Conservation (phyloP, 2,113 vertebrate genomes). For the Chauna torquata region DNA sequence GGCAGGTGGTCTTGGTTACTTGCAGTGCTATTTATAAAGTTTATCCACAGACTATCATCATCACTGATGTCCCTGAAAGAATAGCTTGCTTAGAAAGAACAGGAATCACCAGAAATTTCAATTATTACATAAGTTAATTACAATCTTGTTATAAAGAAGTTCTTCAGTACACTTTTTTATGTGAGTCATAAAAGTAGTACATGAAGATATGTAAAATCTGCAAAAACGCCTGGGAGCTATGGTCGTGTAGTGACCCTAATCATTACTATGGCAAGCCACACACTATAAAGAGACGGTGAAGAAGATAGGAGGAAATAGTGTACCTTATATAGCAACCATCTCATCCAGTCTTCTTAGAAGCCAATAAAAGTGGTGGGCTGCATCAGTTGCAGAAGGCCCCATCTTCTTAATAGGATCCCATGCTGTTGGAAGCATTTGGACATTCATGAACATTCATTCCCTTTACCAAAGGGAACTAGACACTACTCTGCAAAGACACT, state of each 20-base stretch:
- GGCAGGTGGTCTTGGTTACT: background rate
- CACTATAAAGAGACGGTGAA: background rate
- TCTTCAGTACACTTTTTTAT: background rate
- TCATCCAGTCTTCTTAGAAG: background rate
- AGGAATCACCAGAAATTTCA: background rate
- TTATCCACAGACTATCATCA: background rate
- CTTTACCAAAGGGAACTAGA: background rate
- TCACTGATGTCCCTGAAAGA: background rate
- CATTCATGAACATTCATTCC: fast-evolving
- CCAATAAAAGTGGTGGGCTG: background rate
- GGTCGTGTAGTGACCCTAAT: background rate
- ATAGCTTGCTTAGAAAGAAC: background rate
- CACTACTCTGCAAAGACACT: background rate
- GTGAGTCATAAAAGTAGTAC: background rate
- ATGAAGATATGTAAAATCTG: background rate
- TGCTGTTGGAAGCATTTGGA: background rate
- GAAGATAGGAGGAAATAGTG: background rate
- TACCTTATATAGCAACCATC: background rate
- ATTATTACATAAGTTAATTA: background rate
- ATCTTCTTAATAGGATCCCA: background rate
- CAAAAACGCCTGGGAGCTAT: background rate
- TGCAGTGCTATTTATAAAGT: background rate
- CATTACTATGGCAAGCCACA: background rate
- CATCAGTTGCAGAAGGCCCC: background rate
- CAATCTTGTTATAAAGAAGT: background rate